Conservation (phyloP, 2,797 vertebrate genomes). For the Scolopax bukidnonensis region DNA sequence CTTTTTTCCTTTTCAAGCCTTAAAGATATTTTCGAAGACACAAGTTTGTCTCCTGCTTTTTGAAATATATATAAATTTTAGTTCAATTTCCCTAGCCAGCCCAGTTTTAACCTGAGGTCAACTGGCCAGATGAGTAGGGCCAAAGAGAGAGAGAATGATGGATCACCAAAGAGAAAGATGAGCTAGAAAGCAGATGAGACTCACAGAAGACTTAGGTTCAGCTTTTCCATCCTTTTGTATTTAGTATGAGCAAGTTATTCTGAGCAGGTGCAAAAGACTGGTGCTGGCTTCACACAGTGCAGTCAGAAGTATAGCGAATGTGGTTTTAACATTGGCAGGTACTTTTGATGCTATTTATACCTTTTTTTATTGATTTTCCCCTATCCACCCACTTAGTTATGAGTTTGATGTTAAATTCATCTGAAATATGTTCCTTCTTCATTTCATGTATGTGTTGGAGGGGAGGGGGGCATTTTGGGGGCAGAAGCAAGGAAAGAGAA, state of each 20-base stretch:
- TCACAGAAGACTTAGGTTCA: background rate
- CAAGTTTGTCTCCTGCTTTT: background rate
- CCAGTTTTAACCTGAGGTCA: background rate
- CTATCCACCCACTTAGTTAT: background rate
- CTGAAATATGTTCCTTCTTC: background rate
- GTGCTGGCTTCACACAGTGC: background rate
- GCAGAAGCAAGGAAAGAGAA: background rate
- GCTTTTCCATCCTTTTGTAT: background rate
- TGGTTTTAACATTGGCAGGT: background rate
- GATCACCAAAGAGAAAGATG: background rate
- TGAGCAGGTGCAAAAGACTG: background rate
- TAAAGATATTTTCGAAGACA: background rate
- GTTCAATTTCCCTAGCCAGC: background rate
- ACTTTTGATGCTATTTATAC: background rate
- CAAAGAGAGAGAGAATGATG: background rate
- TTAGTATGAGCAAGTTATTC: background rate
- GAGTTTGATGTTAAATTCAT: background rate
- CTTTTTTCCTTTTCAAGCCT: background rate
- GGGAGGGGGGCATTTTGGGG: background rate
- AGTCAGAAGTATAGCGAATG: too few species aligned
- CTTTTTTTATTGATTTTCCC: background rate
- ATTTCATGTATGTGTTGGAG: background rate
- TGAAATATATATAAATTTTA: background rate
- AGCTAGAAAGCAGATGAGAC: background rate
- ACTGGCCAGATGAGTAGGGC: background rate